Evolutionary conservation across 1,140 invertebrate genomes (phyloP).

Genomic region (Cyphomyrmex costatus): DNA sequence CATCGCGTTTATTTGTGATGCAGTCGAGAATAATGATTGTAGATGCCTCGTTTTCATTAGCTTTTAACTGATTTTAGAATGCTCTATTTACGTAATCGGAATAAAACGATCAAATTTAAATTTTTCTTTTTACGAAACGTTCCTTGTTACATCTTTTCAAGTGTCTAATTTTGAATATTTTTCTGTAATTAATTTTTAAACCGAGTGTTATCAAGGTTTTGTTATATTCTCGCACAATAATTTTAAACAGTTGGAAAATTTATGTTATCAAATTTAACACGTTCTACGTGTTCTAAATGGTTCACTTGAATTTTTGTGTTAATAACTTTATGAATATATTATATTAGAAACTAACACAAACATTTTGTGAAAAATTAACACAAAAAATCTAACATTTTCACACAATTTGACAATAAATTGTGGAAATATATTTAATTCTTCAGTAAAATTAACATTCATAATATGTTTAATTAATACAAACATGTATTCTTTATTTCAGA

Average conservation of each 20-base stretch:
- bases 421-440: too few species aligned
- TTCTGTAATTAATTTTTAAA: not conserved
- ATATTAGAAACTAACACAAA: too few species aligned
- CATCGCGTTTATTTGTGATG: not conserved
- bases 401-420: too few species aligned
- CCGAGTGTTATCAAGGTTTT: not conserved
- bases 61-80: not conserved
- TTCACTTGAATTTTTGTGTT: too few species aligned
- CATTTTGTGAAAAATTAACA: too few species aligned
- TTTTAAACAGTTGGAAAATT: not conserved
- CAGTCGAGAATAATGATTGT: not conserved
- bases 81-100: not conserved
- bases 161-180: not conserved
- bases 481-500: too few species aligned
- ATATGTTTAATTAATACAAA: too few species aligned
- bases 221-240: not conserved
- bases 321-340: too few species aligned
- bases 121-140: not conserved
- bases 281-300: too few species aligned
- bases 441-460: too few species aligned
- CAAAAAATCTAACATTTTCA: too few species aligned
- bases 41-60: not conserved
- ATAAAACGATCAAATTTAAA: not conserved
- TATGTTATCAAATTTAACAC: too few species aligned
- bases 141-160: not conserved